Evolutionary conservation across 37 sponge, comb jelly and placozoan species (phyloP).

Genomic region (Lycopodina hypogea): DNA sequence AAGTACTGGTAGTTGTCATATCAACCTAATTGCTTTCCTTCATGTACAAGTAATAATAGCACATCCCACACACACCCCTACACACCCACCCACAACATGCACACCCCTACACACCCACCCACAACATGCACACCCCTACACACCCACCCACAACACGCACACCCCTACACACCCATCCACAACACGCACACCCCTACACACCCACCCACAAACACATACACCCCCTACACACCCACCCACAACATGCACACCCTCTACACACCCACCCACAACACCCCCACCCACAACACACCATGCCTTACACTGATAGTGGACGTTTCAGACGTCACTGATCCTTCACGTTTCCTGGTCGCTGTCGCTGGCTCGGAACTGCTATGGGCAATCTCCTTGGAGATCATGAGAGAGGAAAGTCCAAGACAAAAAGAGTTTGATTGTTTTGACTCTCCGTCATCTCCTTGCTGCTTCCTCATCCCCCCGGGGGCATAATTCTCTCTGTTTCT

Average conservation of each 20-base stretch:
- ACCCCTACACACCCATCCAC: no score
- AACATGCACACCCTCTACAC: neutral
- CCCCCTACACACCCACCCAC: neutral
- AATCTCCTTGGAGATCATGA: neutral
- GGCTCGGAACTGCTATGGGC: neutral
- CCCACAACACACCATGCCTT: neutral
- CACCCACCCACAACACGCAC: no score
- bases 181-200: neutral
- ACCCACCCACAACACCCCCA: neutral
- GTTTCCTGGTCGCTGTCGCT: neutral
- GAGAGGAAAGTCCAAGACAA: conserved; percentile 31
- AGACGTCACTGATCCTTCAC: neutral
- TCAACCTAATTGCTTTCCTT: no score
- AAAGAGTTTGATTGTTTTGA: neutral
- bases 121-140: no score
- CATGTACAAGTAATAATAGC: no score
- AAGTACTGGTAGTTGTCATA: no score
- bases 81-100: no score
- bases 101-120: no score
- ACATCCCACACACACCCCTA: no score
- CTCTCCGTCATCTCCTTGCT: neutral
- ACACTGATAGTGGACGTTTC: conserved; percentile 39
- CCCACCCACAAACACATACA: conserved; percentile 8
- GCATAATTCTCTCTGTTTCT: conserved; percentile 31
- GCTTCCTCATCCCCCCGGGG: neutral